These are phyloP conservation scores for Stomorhina lunata DNA, from an alignment of 2,888 invertebrate species.

Conservation along the genomic window DNA sequence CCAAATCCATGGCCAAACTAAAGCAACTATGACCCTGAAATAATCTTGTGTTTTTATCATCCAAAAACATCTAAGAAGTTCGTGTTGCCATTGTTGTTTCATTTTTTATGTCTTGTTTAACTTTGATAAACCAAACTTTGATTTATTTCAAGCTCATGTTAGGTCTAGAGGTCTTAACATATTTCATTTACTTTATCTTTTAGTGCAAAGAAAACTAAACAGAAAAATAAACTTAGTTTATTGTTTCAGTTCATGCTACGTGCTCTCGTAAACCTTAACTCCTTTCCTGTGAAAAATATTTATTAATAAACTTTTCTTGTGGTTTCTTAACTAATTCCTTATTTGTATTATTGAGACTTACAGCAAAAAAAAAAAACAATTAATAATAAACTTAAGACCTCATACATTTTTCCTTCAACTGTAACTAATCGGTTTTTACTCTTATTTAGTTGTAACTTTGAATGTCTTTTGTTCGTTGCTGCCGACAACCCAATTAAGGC, in stretches of 20 bases:
- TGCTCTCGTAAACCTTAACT: neutral
- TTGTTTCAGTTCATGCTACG: neutral
- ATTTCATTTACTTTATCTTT: neutral
- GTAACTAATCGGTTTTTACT: neutral
- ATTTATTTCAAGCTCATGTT: conserved; percentile 7
- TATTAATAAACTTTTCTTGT: conserved; percentile 13
- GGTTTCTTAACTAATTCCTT: no score
- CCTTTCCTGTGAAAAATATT: neutral
- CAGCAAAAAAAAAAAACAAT: no score
- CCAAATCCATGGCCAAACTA: neutral
- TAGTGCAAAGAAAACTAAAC: neutral
- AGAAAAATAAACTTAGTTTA: no score
- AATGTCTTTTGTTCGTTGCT: neutral
- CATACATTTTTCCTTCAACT: no score
- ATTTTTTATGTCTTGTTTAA: neutral
- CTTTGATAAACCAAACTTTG: neutral
- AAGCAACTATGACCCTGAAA: neutral
- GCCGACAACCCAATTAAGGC: conserved; percentile 8
- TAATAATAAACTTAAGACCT: no score
- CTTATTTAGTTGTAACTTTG: neutral
- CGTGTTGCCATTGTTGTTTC: neutral
- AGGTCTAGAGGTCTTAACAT: neutral
- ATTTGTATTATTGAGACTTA: no score
- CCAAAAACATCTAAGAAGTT: neutral
- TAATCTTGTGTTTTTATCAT: neutral